Conservation (phyloP, 2,888 invertebrate species). For the Mamestra brassicae region DNA sequence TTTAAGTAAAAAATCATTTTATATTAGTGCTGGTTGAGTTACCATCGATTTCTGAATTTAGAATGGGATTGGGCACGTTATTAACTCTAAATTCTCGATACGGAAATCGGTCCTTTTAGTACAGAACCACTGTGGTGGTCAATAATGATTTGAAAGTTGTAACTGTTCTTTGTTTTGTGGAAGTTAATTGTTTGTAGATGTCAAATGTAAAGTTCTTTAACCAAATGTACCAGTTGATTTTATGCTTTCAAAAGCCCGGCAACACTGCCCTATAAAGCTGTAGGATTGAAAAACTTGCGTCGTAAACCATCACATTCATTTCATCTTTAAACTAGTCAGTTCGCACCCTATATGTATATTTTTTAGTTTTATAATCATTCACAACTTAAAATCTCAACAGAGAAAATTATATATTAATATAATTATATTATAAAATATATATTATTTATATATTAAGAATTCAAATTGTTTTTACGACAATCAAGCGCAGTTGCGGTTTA, state of each 20-base stretch:
- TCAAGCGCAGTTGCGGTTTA: neutral
- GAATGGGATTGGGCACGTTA: neutral
- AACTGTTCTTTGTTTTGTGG: neutral
- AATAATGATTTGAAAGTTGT: neutral
- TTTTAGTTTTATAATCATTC: conserved; percentile 34
- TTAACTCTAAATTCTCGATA: neutral
- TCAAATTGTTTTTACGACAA: conserved; percentile 39
- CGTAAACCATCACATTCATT: conserved; percentile 9
- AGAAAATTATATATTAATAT: conserved; percentile 18
- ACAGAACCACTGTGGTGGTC: neutral
- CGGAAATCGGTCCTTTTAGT: neutral
- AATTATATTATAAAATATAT: neutral
- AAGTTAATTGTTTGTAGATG: neutral
- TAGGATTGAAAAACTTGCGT: neutral
- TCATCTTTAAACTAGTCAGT: conserved; percentile 50
- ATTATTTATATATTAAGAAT: conserved; percentile 5
- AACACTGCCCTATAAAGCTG: neutral
- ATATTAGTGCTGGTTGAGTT: neutral
- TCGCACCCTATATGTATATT: conserved; percentile 39
- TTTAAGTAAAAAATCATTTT: neutral
- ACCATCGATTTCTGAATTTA: neutral
- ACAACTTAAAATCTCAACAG: conserved; percentile 11
- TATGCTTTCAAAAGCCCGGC: neutral
- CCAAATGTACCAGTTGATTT: neutral
- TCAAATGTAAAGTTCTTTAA: neutral